Conservation (phyloP, 2,113 vertebrate genomes). For the Antigone vipio region DNA sequence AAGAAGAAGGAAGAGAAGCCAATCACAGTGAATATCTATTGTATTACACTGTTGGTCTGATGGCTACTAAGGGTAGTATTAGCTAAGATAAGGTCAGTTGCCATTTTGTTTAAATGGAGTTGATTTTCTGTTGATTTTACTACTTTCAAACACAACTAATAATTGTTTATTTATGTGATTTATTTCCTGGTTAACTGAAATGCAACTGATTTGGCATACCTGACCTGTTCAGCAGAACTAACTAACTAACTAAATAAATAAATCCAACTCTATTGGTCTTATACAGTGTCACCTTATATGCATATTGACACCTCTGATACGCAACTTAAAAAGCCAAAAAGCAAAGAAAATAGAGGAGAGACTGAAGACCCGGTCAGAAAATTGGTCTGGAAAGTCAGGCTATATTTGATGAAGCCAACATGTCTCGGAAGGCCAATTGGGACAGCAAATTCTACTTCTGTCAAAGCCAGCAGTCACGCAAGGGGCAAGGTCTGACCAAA, state of each 20-base stretch:
- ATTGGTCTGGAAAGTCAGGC: background rate
- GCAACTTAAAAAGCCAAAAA: background rate
- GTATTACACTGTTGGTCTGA: background rate
- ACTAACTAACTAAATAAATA: background rate
- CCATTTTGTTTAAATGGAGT: slow-evolving; percentile 1
- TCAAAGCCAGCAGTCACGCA: background rate
- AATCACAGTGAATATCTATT: background rate
- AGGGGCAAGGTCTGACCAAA: background rate
- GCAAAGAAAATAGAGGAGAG: background rate
- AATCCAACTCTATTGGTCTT: background rate
- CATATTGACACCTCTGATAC: background rate
- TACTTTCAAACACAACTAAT: slow-evolving; percentile 37
- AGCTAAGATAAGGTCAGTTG: slow-evolving; percentile 17
- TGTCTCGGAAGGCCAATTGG: background rate
- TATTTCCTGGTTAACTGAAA: slow-evolving; percentile 5
- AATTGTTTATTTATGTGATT: slow-evolving; percentile 20
- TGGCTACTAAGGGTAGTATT: background rate
- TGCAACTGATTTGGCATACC: background rate
- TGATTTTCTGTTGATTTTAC: slow-evolving; percentile 30
- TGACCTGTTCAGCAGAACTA: background rate
- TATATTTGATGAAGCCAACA: background rate
- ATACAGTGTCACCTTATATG: background rate
- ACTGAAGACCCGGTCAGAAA: background rate
- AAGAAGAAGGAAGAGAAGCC: background rate
- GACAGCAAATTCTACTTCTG: background rate